phyloP scores from a whole-genome alignment of 2,113 vertebrate species.

The Neolamprologus longior region DNA sequence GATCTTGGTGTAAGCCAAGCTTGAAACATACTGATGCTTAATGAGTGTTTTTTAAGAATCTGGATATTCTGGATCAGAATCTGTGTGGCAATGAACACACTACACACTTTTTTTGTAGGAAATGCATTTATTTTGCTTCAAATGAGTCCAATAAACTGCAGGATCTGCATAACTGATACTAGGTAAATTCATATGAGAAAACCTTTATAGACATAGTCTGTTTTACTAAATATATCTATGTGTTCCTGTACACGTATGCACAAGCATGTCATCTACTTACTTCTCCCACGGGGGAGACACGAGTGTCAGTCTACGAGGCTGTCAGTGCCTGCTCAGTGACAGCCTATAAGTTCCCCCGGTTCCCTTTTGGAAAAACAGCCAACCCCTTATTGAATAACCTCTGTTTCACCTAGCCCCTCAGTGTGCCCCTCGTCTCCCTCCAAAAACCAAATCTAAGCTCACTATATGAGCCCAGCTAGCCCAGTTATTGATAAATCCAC shows the following conservation, averaged over 20 bases:
- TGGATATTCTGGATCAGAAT: neutral
- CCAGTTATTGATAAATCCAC: slow-evolving; percentile 59
- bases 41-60: fast-evolving
- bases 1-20: neutral
- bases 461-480: slow-evolving; percentile 42
- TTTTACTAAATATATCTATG: neutral
- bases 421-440: slow-evolving; percentile 36
- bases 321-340: slow-evolving; percentile 69
- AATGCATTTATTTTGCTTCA: neutral
- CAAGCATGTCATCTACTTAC: slow-evolving; percentile 42
- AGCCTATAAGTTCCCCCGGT: slow-evolving; percentile 69
- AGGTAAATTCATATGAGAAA: neutral
- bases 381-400: slow-evolving; percentile 61
- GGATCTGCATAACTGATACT: neutral
- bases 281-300: slow-evolving; percentile 43
- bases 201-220: neutral
- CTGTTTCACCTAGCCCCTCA: slow-evolving; percentile 50
- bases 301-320: slow-evolving; percentile 67
- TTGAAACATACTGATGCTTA: neutral
- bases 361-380: slow-evolving; percentile 68
- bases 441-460: slow-evolving; percentile 52
- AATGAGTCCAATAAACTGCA: neutral
- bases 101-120: neutral
- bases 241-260: slow-evolving; percentile 9
- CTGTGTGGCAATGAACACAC: neutral